These are phyloP conservation scores for Lysiphlebus fabarum DNA, from an alignment of 1,140 invertebrate genomes.

Conservation along the genomic window DNA sequence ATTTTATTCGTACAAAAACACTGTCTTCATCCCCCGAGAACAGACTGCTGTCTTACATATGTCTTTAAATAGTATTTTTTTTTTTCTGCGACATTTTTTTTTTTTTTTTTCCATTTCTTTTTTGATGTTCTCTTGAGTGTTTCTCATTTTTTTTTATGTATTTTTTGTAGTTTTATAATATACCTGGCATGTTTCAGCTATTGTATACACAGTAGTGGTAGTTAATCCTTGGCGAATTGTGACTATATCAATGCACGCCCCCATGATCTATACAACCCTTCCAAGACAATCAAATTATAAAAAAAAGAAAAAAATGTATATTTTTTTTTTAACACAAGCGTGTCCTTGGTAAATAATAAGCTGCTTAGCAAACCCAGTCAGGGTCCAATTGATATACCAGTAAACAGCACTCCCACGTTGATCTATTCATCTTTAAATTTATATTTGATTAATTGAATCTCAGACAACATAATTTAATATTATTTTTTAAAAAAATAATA, in stretches of 20 bases:
- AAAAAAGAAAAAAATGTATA: background rate
- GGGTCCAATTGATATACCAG: slow-evolving; percentile 38
- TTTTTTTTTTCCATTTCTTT: too few relatives aligned
- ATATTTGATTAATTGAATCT: too few relatives aligned
- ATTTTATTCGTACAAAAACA: background rate
- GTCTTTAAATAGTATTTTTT: slow-evolving; percentile 12
- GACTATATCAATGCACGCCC: slow-evolving; percentile 23
- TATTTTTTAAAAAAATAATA: too few relatives aligned
- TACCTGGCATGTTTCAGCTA: slow-evolving; percentile 1
- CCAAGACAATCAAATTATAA: background rate
- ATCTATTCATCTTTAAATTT: slow-evolving; percentile 8
- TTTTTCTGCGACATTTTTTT: too few relatives aligned
- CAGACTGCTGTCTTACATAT: slow-evolving; percentile 30
- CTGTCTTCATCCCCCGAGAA: slow-evolving; percentile 2
- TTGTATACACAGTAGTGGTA: slow-evolving; percentile 38
- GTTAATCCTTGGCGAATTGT: slow-evolving; percentile 21
- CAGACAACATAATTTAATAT: too few relatives aligned
- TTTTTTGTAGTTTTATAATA: slow-evolving; percentile 1
- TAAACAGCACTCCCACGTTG: slow-evolving; percentile 42
- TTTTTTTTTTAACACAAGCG: slow-evolving; percentile 10
- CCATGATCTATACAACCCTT: slow-evolving; percentile 30
- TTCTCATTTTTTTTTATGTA: background rate
- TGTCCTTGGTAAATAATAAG: slow-evolving; percentile 38
- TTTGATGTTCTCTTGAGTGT: too few relatives aligned
- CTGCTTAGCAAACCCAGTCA: slow-evolving; percentile 39